Evolutionary conservation across 2,113 vertebrate genomes (phyloP).

Genomic region (Prunella himalayana): DNA sequence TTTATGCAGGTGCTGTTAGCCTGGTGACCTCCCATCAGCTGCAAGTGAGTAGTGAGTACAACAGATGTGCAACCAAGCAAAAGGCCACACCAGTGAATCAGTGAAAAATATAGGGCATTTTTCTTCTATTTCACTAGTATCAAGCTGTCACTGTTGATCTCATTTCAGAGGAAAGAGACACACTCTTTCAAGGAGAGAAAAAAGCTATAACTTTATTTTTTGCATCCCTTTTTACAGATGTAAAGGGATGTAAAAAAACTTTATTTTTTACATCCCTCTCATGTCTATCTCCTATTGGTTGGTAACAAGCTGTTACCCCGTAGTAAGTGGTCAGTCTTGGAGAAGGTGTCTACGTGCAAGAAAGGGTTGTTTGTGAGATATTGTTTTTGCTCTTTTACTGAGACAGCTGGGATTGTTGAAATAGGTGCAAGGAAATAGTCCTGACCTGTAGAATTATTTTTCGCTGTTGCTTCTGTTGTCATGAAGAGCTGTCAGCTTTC

Average conservation of each 20-base stretch:
- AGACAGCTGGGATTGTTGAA: not conserved
- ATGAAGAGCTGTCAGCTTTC: not conserved
- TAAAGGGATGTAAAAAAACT: not conserved
- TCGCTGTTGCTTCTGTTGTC: not conserved
- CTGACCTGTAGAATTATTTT: not conserved
- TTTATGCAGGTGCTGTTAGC: not conserved
- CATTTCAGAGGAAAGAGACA: not conserved
- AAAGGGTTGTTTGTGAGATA: not conserved
- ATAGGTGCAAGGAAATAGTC: not conserved
- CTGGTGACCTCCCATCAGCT: not conserved
- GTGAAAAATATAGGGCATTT: not conserved
- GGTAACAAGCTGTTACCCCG: not conserved
- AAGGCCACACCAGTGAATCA: not conserved
- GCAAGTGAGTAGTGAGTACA: not conserved
- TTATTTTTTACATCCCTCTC: not conserved
- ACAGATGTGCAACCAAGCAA: not conserved
- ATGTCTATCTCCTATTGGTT: not conserved
- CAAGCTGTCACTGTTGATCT: not conserved
- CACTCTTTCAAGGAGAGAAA: not conserved
- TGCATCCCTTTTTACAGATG: not conserved
- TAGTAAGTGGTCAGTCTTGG: not conserved
- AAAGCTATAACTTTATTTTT: not conserved
- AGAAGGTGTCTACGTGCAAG: not conserved
- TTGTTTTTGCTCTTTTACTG: not conserved
- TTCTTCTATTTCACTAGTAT: not conserved